Evolutionary conservation across 2,113 vertebrate genomes (phyloP).

Genomic region (Sinocyclocheilus anophthalmus): DNA sequence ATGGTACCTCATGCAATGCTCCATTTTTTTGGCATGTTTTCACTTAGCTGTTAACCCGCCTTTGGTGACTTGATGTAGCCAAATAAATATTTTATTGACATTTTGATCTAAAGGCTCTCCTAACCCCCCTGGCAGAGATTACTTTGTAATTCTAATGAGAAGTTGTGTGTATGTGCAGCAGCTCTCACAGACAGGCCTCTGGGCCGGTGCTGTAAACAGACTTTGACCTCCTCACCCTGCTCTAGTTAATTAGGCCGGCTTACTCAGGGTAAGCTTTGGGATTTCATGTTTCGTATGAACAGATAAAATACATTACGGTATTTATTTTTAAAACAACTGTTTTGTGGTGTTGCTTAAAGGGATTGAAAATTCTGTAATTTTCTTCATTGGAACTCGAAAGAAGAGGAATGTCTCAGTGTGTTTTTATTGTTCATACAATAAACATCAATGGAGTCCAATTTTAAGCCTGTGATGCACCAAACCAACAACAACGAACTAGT

Average conservation of each 20-base stretch:
- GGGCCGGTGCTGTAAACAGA: conserved; percentile 45
- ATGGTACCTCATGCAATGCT: neutral
- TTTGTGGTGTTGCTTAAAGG: neutral
- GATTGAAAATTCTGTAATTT: no score
- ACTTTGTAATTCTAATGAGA: conserved; percentile 40
- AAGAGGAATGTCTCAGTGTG: no score
- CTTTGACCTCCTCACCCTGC: conserved; percentile 27
- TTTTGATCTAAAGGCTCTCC: conserved; percentile 20
- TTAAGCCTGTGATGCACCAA: neutral
- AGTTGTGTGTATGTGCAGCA: neutral
- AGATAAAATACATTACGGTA: neutral
- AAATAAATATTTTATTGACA: conserved; percentile 36
- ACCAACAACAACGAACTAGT: neutral
- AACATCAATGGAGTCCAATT: no score
- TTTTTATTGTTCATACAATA: no score
- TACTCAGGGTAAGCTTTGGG: neutral
- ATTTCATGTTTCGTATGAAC: neutral
- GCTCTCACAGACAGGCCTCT: conserved; percentile 27
- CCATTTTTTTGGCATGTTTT: neutral
- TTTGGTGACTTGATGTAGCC: neutral
- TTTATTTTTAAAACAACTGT: neutral
- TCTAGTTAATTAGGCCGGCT: neutral
- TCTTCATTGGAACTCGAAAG: no score
- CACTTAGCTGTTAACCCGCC: neutral
- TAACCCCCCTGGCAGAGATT: neutral